Percentiles rank a stretch among this genome's conserved stretches.
These are phyloP conservation scores for Siderastrea siderea DNA, from an alignment of 92 coral and sea anemone species.

Conservation along the genomic window DNA sequence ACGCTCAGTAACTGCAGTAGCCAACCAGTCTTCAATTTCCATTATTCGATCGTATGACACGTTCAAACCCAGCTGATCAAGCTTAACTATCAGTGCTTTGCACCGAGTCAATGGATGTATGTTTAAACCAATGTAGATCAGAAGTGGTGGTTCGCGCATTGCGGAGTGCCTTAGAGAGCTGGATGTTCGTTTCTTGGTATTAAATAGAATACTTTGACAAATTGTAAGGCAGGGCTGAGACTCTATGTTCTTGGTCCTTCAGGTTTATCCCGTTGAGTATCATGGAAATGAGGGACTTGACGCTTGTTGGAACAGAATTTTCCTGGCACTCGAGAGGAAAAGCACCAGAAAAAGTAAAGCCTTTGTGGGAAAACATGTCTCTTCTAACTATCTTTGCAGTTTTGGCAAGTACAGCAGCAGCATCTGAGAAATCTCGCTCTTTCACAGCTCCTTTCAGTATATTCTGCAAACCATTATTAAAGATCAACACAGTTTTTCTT, in stretches of 20 bases:
- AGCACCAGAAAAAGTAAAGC: constrained; percentile 50
- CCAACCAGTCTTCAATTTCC: constrained; percentile 55
- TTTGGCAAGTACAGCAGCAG: constrained; percentile 38
- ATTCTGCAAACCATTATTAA: constrained; percentile 27
- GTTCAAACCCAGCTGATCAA: constrained; percentile 57
- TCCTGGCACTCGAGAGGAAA: constrained; percentile 48
- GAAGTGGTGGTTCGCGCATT: constrained; percentile 71
- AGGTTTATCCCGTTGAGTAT: constrained; percentile 62
- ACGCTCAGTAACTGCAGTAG: constrained; percentile 43
- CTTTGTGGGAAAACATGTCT: constrained; percentile 56
- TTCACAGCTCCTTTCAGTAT: constrained; percentile 40
- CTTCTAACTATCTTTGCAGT: constrained; percentile 58
- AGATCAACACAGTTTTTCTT: constrained; percentile 29
- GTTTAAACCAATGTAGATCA: constrained; percentile 59
- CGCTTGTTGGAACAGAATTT: constrained; percentile 61
- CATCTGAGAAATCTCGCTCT: constrained; percentile 52
- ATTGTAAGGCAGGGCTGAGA: constrained; percentile 68
- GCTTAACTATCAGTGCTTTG: constrained; percentile 48
- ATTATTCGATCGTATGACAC: constrained; percentile 64
- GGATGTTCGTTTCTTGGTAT: constrained; percentile 58
- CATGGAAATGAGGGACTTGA: constrained; percentile 62
- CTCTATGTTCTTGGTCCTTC: constrained; percentile 42
- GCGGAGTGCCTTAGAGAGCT: constrained; percentile 43
- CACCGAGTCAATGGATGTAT: constrained; percentile 64
- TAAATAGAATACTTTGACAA: constrained; percentile 51